Percentiles rank a stretch among this genome's conserved stretches.
Conservation (phyloP, 2,888 invertebrate species). For the Cybosia mesomella region DNA sequence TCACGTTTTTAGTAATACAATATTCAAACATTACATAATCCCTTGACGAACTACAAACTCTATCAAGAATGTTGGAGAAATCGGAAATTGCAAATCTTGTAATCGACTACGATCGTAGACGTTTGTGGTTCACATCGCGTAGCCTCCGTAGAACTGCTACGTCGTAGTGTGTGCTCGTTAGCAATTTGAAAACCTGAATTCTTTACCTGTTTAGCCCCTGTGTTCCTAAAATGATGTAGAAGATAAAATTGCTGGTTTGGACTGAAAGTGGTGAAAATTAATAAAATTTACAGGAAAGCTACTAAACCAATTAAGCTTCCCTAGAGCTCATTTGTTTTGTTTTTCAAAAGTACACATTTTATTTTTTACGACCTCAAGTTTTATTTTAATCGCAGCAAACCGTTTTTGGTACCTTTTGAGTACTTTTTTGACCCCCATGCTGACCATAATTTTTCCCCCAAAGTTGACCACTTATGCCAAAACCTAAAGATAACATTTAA, state of each 20-base stretch:
- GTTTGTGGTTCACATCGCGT: constrained; percentile 36
- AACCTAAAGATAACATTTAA: no score
- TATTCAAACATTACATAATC: constrained; percentile 15
- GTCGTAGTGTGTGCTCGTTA: constrained; percentile 37
- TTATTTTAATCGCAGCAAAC: no score
- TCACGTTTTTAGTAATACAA: neutral
- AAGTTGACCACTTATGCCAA: no score
- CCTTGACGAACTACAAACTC: constrained; percentile 13
- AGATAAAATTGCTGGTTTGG: neutral
- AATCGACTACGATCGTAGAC: constrained; percentile 38
- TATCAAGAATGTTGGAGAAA: constrained; percentile 13
- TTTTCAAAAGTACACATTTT: no score
- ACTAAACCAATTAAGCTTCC: no score
- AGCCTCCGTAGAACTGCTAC: constrained; percentile 36
- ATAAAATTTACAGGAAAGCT: no score
- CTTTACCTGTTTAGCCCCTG: neutral
- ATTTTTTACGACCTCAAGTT: no score
- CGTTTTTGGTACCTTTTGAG: no score
- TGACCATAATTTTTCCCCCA: no score
- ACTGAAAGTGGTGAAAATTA: neutral
- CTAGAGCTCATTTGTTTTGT: no score
- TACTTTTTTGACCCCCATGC: no score
- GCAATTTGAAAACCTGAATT: constrained; percentile 3
- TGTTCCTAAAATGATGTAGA: neutral
- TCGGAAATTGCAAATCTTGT: constrained; percentile 39